phyloP scores from a whole-genome alignment of 2,113 vertebrate genomes.

The Actenoides lindsayi region DNA sequence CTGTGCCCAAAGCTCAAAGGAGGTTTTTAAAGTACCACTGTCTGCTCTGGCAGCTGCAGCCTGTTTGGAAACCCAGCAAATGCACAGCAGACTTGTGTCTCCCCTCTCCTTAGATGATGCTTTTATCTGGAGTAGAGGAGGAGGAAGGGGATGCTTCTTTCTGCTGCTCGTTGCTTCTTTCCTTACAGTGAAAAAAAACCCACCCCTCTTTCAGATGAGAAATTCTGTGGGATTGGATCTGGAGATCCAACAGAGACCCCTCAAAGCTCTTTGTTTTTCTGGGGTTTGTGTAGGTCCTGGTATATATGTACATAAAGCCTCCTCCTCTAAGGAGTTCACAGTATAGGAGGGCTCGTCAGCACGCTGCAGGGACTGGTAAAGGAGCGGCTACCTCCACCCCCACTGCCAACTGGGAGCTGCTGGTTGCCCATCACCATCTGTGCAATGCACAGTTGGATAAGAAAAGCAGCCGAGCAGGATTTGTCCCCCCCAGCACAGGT shows the following conservation, averaged over 20 bases:
- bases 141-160: background rate
- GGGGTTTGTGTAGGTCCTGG: background rate
- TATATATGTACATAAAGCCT: background rate
- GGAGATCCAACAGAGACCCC: background rate
- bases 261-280: background rate
- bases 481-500: no score
- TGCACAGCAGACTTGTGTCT: background rate
- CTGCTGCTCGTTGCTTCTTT: background rate
- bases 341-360: background rate
- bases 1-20: background rate
- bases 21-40: background rate
- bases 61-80: background rate
- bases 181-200: background rate
- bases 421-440: fast-evolving
- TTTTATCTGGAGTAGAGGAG: background rate
- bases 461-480: background rate
- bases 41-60: background rate
- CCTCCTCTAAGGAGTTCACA: background rate
- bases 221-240: background rate
- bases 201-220: background rate
- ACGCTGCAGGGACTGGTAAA: background rate
- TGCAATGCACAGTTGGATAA: no score
- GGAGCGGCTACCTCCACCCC: no score
- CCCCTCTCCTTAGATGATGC: background rate
- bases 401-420: fast-evolving